Percentiles rank a stretch among this genome's conserved stretches.
These are phyloP conservation scores for Epinotia nisella DNA, from an alignment of 2,888 invertebrate genomes.

Conservation along the genomic window DNA sequence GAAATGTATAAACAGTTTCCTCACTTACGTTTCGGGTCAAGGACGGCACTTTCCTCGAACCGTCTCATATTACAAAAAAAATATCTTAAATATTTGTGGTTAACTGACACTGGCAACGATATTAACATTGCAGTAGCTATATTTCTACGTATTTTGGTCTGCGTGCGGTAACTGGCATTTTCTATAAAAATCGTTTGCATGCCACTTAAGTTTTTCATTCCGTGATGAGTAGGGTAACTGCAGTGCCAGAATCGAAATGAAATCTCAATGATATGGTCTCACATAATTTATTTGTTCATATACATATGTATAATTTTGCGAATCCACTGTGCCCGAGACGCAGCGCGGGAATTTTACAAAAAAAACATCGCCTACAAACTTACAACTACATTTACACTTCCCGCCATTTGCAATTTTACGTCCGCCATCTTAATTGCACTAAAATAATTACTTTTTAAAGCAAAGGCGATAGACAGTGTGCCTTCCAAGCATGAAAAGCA, in stretches of 20 bases:
- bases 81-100: too few relatives aligned
- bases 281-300: slow-evolving; percentile 85
- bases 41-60: too few relatives aligned
- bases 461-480: slow-evolving; percentile 57
- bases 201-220: too few relatives aligned
- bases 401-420: slow-evolving; percentile 62
- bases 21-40: too few relatives aligned
- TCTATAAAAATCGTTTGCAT: too few relatives aligned
- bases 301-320: slow-evolving; percentile 85
- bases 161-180: too few relatives aligned
- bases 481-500: slow-evolving; percentile 45
- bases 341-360: slow-evolving; percentile 80
- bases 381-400: slow-evolving; percentile 74
- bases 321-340: slow-evolving; percentile 83
- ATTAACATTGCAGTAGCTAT: too few relatives aligned
- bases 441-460: slow-evolving; percentile 68
- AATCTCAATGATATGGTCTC: slow-evolving; percentile 69
- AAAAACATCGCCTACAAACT: slow-evolving; percentile 78
- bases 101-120: too few relatives aligned
- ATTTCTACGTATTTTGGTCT: too few relatives aligned
- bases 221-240: background rate
- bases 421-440: slow-evolving; percentile 75
- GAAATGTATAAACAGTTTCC: too few relatives aligned
- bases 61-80: too few relatives aligned
- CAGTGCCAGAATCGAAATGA: slow-evolving; percentile 47